These are phyloP conservation scores for Neoaliturus tenellus DNA, from an alignment of 2,888 invertebrate genomes.

Conservation along the genomic window DNA sequence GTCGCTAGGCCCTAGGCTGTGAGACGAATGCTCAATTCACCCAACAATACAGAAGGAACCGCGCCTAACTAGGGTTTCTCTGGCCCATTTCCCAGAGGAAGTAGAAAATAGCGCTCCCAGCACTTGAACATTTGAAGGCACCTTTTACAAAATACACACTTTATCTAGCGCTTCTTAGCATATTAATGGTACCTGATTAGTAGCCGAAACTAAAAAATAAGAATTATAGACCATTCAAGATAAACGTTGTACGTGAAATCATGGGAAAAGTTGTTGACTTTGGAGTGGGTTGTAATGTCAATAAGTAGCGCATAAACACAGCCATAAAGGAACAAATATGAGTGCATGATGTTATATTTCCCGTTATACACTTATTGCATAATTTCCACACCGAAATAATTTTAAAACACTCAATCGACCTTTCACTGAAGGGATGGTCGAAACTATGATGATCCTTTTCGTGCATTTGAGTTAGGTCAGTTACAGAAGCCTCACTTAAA, in stretches of 20 bases:
- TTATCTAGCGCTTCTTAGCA: neutral
- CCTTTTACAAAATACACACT: neutral
- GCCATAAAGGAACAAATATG: too few species aligned
- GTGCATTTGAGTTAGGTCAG: neutral
- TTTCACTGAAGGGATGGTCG: neutral
- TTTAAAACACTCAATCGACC: too few species aligned
- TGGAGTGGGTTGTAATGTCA: too few species aligned
- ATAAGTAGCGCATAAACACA: too few species aligned
- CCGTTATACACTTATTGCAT: too few species aligned
- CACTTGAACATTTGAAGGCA: too few species aligned
- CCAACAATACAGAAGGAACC: neutral
- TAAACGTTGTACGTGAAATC: too few species aligned
- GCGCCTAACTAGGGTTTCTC: neutral
- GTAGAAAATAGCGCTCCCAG: neutral
- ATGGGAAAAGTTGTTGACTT: too few species aligned
- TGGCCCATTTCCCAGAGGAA: slow-evolving; percentile 20
- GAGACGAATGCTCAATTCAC: slow-evolving; percentile 7
- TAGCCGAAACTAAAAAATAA: too few species aligned
- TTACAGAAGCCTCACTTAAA: neutral
- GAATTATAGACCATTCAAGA: neutral
- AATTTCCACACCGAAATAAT: too few species aligned
- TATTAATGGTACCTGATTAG: neutral
- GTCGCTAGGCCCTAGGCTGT: neutral
- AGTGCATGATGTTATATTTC: too few species aligned
- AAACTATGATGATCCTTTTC: neutral